Evolutionary conservation across 2,113 vertebrate species (phyloP), one percentile per base, ranked within the genome.

Genomic region (Tachuris rubrigastra): DNA sequence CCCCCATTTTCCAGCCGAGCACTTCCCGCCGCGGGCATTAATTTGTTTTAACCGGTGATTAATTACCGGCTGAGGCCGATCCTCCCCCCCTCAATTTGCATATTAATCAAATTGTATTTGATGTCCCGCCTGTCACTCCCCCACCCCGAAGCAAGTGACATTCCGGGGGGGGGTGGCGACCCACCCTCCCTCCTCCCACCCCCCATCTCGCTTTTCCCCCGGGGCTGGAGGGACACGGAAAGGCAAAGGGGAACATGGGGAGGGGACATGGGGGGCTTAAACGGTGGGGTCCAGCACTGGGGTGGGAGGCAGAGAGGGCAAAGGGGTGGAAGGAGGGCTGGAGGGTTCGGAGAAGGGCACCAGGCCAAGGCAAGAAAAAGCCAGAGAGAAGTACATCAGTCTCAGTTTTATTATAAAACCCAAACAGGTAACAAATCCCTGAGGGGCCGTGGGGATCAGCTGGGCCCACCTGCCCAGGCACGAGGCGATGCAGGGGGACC

Each of bases 31-130:
- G 52, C 69, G 53, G 87, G 87, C 87, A 89, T 89, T 82, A 89
- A 89, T 82, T 89, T 89, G 87, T 74, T 89, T 89, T 82, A 89
- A 89, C 33, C 46, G 37, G 77, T 89, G 87, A 89, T 89, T 89
- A 89, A 89, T 89, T 89, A 89, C 86, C 86, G 77, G 68, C 77
- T 81, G 77, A 7, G 44, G 52, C 77, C 27, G 50, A 46, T 27
- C 60, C 86, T 67, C 28, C 77, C 86, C 60, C 68, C 68, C 33
- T 44, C 52, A 19, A 89, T 89, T 81, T 89, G 44, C 86, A 89
- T 89, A 89, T 89, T 89, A 89, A 89, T 89, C 86, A 89, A 89
- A 89, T 81, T 81, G 44, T 81, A 89, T 66, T 81, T 81, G 86
- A 89, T 89, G 76, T 89, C 86, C 56, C 3, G 68, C 68, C 44